Conservation (phyloP, 2,888 invertebrate species). For the Lottia gigantea region DNA sequence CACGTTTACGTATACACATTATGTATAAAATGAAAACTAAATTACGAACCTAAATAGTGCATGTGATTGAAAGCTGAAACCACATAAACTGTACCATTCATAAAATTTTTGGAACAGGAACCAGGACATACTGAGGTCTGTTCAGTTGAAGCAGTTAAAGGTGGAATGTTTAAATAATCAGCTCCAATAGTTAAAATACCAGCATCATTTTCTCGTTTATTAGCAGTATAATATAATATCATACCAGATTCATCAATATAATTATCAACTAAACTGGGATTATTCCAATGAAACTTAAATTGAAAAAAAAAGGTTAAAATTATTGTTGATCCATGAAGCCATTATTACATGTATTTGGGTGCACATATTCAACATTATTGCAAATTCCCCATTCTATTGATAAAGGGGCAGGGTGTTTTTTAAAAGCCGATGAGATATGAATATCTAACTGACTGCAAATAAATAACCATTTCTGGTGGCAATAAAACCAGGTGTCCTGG, state of each 20-base stretch:
- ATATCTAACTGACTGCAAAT: too few relatives aligned
- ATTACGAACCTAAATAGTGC: conserved; percentile 44
- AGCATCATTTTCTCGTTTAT: conserved; percentile 38
- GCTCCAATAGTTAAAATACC: conserved; percentile 40
- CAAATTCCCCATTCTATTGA: too few relatives aligned
- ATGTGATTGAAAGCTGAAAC: conserved; percentile 42
- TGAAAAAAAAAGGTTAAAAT: too few relatives aligned
- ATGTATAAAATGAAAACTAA: too few relatives aligned
- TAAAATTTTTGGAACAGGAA: conserved; percentile 22
- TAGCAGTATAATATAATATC: conserved; percentile 40
- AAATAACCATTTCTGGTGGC: too few relatives aligned
- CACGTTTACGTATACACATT: too few relatives aligned
- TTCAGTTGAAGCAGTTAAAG: conserved; percentile 21
- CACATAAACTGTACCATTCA: conserved; percentile 31
- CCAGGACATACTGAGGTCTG: conserved; percentile 21
- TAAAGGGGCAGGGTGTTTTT: too few relatives aligned
- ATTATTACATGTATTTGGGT: too few relatives aligned
- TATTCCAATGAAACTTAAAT: conserved; percentile 52
- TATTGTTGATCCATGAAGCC: too few relatives aligned
- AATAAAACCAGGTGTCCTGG: too few relatives aligned
- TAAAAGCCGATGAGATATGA: too few relatives aligned
- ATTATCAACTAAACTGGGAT: conserved; percentile 31
- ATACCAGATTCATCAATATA: conserved; percentile 47
- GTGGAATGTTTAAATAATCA: conserved; percentile 37
- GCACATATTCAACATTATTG: too few relatives aligned